Base-by-base conservation (phyloP, 2,113 vertebrate genomes). In the Dasyornis broadbenti region DNA sequence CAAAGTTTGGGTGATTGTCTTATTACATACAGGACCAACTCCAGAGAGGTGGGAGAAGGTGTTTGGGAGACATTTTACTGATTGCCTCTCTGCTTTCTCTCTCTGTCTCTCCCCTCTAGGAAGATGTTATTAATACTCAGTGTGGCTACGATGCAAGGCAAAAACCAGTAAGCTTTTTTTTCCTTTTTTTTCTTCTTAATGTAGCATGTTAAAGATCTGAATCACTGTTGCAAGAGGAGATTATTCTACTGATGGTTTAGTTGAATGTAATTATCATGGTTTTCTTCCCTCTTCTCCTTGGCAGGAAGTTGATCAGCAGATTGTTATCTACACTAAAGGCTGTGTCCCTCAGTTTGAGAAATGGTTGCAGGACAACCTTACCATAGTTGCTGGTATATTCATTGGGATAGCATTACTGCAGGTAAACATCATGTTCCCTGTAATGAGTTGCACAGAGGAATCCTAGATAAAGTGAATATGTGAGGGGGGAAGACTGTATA, bases 261-360 rank as follows among this genome's bases (percentile, higher is more conserved):
- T 40, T 73, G 33, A 72, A 70, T 87, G n/a, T 93, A 86, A 87
- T 86, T 54, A 60, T 64, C 28, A 78, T 16, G 88, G 11, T 90
- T 82, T 87, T 85, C 75, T 95, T 92, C 72, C 78, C 89, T 96
- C 70, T 90, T 95, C 76, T 96, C 68, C 77, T 79, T 63, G 90
- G 10, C 97, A 99, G 99, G 99, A 99, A 91, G 97, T 98, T 2
- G 99, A 99, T 94, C 99, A 99, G 96, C 99, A 99, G 97, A 98
- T 98, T 63, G 98, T 98, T 90, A 99, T 99, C 97, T 98, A 99
- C 64, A 99, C 99, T 40, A 99, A 99, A 97, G 99, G 99, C 95
- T 99, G 99, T 9, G 99, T 99, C 82, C 99, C 99, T 15, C 99
- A 99, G 97, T 99, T 99, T 98, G 99, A 99, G 98, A 99, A 99